Percentiles rank a stretch among this genome's conserved stretches.
Conservation (phyloP, 2,797 vertebrate species). For the Neosilurus mollespiculum region DNA sequence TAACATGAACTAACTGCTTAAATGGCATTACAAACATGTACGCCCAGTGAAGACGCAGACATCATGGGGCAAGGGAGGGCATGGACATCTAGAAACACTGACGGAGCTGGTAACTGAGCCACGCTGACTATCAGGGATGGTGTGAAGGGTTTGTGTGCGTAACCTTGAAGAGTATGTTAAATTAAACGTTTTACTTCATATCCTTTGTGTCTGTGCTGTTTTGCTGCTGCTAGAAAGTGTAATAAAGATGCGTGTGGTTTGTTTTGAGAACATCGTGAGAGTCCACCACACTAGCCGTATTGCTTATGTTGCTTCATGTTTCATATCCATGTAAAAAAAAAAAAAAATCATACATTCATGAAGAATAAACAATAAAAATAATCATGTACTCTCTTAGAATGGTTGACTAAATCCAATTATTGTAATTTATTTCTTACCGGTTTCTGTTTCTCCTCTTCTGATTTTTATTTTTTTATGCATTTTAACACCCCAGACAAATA, state of each 20-base stretch:
- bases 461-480: background rate
- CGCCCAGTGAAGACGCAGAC: conserved; percentile 39
- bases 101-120: conserved; percentile 47
- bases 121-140: conserved; percentile 44
- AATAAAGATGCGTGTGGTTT: background rate
- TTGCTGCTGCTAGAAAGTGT: conserved; percentile 19
- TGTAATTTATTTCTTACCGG: background rate
- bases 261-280: background rate
- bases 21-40: conserved; percentile 35
- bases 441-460: background rate
- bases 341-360: background rate
- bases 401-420: background rate
- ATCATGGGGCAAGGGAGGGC: conserved; percentile 26
- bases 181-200: conserved; percentile 54
- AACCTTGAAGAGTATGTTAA: conserved; percentile 51
- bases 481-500: background rate
- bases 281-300: background rate
- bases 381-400: background rate
- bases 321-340: background rate
- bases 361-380: background rate
- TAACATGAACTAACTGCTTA: conserved; percentile 50
- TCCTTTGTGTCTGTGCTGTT: conserved; percentile 49
- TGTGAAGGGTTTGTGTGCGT: conserved; percentile 55
- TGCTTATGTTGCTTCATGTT: background rate
- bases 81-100: conserved; percentile 42